Conservation (phyloP, 2,113 vertebrate genomes). For the Capreolus pygargus region DNA sequence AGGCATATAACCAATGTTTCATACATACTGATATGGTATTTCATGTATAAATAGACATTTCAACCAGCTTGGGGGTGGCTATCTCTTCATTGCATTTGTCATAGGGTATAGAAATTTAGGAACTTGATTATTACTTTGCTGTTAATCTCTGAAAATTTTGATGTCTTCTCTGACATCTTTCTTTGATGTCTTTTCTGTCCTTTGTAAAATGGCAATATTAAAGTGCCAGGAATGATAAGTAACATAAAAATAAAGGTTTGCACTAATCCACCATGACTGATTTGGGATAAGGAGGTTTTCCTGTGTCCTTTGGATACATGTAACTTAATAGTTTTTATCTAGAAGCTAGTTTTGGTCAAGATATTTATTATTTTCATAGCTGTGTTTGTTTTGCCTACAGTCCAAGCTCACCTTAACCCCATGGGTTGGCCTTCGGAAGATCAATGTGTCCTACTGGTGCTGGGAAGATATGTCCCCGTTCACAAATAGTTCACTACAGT, state of each 20-base stretch:
- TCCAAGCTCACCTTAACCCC: conserved; percentile 90
- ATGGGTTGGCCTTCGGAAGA: conserved; percentile 96
- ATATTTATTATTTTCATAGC: neutral
- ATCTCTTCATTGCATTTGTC: neutral
- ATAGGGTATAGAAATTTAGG: neutral
- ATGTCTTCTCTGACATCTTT: neutral
- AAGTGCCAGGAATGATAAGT: neutral
- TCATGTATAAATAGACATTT: neutral
- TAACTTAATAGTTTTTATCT: neutral
- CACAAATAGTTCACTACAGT: conserved; percentile 93
- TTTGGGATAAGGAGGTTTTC: neutral
- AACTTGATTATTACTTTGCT: conserved; percentile 11
- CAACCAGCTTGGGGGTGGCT: neutral
- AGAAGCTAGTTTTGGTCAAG: neutral
- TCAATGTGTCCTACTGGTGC: conserved; percentile 98
- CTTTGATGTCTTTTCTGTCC: conserved; percentile 12
- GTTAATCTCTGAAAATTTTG: conserved; percentile 18
- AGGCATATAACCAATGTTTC: neutral
- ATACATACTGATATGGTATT: neutral
- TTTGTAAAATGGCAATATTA: neutral
- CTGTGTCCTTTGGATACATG: neutral
- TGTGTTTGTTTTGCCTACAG: conserved; percentile 78
- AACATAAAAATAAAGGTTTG: neutral
- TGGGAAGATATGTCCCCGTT: conserved; percentile 99
- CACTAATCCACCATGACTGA: neutral